Percentiles rank a stretch among this genome's conserved stretches.
Evolutionary conservation across 1,140 invertebrate species (phyloP).

Genomic region (Drosophila suzukii): DNA sequence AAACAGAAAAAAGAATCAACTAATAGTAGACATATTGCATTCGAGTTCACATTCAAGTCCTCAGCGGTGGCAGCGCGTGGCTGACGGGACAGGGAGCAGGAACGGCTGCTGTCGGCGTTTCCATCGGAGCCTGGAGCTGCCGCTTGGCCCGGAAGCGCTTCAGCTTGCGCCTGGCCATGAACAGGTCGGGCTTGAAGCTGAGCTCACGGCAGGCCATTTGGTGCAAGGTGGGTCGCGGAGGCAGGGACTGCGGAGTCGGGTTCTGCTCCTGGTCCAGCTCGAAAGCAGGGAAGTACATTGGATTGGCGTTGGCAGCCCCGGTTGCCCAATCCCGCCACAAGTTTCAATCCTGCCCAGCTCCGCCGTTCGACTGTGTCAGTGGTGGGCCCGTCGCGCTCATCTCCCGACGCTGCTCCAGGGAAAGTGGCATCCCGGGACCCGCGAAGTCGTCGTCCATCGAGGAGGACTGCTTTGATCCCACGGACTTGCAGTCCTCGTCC

Average conservation of each 20-base stretch:
- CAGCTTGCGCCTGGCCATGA: conserved; percentile 72
- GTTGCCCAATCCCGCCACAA: conserved; percentile 84
- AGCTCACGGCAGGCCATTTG: conserved; percentile 66
- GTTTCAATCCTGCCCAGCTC: conserved; percentile 87
- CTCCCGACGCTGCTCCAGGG: conserved; percentile 85
- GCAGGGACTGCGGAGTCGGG: conserved; percentile 10
- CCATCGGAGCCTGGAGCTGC: conserved; percentile 53
- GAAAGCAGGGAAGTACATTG: conserved; percentile 79
- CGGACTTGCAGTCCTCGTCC: conserved; percentile 88
- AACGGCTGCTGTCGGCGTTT: conserved; percentile 27
- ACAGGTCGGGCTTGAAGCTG: conserved; percentile 71
- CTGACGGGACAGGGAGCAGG: conserved; percentile 30
- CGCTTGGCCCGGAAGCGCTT: conserved; percentile 72
- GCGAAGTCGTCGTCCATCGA: conserved; percentile 87
- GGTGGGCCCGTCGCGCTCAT: conserved; percentile 40
- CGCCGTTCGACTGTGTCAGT: conserved; percentile 87
- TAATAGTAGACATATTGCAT: conserved; percentile 66
- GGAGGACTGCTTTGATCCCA: conserved; percentile 87
- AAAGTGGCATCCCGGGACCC: conserved; percentile 74
- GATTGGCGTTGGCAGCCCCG: conserved; percentile 76
- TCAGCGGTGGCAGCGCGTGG: conserved; percentile 56
- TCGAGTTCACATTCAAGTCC: conserved; percentile 55
- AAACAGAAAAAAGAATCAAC: conserved; percentile 41
- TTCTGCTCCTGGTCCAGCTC: conserved; percentile 56
- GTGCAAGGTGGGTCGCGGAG: conserved; percentile 31